phyloP scores from a whole-genome alignment of 2,888 invertebrate species.

The Steinernema carpocapsae region DNA sequence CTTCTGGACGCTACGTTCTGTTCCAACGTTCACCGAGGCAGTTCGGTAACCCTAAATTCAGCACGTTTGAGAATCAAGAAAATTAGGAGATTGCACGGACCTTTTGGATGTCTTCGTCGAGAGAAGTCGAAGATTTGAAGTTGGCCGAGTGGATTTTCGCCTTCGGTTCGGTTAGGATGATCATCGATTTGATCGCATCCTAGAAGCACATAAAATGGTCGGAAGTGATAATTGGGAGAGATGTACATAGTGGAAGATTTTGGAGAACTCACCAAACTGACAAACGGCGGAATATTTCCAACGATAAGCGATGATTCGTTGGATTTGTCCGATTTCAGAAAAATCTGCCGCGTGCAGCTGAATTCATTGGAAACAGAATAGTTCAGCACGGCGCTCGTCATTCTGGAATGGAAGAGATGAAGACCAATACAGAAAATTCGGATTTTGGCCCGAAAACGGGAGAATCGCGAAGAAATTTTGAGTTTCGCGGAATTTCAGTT shows the following conservation, averaged over 20 bases:
- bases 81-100: neutral
- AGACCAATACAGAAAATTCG: too few relatives aligned
- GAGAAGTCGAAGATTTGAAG: constrained; percentile 3
- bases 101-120: neutral
- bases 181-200: constrained; percentile 22
- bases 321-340: constrained; percentile 20
- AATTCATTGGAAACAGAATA: constrained; percentile 23
- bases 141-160: constrained; percentile 3
- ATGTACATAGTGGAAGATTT: too few relatives aligned
- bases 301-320: neutral
- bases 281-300: constrained; percentile 25
- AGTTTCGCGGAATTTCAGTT: too few relatives aligned
- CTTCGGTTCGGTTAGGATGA: constrained; percentile 6
- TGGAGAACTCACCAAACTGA: constrained; percentile 25
- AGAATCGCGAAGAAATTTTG: too few relatives aligned
- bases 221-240: too few relatives aligned
- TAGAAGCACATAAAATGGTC: too few relatives aligned
- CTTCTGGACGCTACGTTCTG: neutral
- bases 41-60: constrained; percentile 7
- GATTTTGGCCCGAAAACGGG: too few relatives aligned
- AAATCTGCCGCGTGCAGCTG: constrained; percentile 2
- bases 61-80: neutral
- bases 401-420: neutral
- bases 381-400: neutral
- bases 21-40: constrained; percentile 4